Conservation (phyloP, 1,140 invertebrate genomes). For the Pseudomyrmex sp. region DNA sequence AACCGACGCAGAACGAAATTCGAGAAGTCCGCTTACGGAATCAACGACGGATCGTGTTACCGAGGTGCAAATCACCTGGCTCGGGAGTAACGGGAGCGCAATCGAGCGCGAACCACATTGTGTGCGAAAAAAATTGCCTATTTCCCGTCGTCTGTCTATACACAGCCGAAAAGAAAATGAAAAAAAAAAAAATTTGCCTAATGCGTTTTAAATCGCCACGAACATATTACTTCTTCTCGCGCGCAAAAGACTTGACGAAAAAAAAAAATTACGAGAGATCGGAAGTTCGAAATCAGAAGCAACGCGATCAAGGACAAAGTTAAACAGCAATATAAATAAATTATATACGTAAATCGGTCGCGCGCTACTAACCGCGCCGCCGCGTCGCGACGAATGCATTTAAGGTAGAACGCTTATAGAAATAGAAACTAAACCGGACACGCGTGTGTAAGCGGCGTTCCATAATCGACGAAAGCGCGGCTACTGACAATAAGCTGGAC, state of each 20-base stretch:
- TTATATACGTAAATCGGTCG: constrained; percentile 56
- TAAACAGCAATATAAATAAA: constrained; percentile 63
- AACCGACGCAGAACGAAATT: constrained; percentile 50
- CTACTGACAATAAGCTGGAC: too few species aligned
- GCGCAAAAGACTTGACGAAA: neutral
- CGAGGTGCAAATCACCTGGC: constrained; percentile 62
- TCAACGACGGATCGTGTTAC: constrained; percentile 54
- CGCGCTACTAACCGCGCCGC: constrained; percentile 12
- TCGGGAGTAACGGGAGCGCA: constrained; percentile 57
- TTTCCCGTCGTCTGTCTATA: neutral
- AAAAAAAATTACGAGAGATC: constrained; percentile 12
- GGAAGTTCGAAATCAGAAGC: constrained; percentile 1
- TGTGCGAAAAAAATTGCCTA: neutral
- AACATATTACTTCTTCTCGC: neutral
- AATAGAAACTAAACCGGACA: constrained; percentile 39
- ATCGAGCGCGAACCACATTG: neutral
- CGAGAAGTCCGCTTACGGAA: constrained; percentile 50
- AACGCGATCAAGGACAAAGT: constrained; percentile 41
- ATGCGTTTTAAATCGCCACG: neutral
- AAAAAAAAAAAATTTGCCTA: neutral
- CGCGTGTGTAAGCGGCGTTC: neutral
- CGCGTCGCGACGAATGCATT: constrained; percentile 2
- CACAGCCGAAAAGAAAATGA: too few species aligned
- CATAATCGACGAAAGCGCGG: neutral
- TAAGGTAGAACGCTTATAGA: constrained; percentile 18